Evolutionary conservation across 2,113 vertebrate genomes (phyloP), one percentile per base, ranked within the genome.

Genomic region (Lonchura striata): DNA sequence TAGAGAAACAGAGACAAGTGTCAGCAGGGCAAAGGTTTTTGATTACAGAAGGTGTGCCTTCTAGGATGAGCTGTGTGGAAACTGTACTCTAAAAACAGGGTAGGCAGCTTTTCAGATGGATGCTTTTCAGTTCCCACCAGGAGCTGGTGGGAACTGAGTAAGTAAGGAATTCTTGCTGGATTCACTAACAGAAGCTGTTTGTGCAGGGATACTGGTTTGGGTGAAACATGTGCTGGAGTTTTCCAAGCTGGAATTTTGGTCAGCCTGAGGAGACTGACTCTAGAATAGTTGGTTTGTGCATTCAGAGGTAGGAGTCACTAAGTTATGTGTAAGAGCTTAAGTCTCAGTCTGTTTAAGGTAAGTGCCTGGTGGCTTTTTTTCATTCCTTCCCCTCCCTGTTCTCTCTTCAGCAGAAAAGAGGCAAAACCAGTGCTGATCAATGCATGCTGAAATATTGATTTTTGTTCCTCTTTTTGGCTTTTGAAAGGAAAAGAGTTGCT

Each of bases 161-260:
- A 92, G 69, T 61, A 46, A 88, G 70, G 94, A 89, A 82, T 92
- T 94, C 91, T 94, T 2, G 1, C 28, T 0, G 0, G 65, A 41
- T 86, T 88, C 10, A 7, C 37, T 89, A 87, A 95, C 91, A 95
- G 94, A 94, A 94, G 89, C 83, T 91, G 64, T 78, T 94, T 97
- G 94, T 97, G 84, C 74, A 72, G 68, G 72, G 46, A 31, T 86
- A 76, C 63, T 72, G 82, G 72, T 87, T 94, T 95, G 59, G 77
- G 39, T 95, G 81, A 89, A 95, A 85, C 53, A 33, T 79, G 28
- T 1, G 0, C 49, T 82, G 65, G n/a, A 39, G n/a, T 59, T 84
- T 95, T 91, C 74, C 70, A 85, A 37, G 31, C 49, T 87, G 96
- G 77, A 94, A 92, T 96, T 95, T 86, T 94, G 79, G 92, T 93